phyloP scores from a whole-genome alignment of 2,888 invertebrate species.

The Pyrgus malvae region DNA sequence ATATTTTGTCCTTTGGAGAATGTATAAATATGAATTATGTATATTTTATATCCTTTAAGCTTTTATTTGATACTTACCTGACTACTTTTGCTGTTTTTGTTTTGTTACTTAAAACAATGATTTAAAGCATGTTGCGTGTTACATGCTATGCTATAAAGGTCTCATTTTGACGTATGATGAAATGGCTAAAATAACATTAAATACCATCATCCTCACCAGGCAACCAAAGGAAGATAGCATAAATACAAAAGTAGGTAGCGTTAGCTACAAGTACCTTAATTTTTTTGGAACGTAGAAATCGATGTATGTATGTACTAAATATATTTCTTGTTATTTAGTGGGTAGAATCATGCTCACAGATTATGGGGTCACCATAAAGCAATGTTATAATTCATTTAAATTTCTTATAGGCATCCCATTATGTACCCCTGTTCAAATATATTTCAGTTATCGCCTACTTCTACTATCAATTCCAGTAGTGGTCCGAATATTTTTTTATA shows the following conservation, averaged over 20 bases:
- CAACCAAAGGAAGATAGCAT: conserved; percentile 3
- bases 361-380: conserved; percentile 21
- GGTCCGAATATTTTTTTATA: conserved; percentile 1
- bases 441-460: conserved; percentile 17
- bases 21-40: conserved; percentile 25
- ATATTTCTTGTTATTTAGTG: conserved; percentile 29
- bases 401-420: neutral
- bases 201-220: conserved; percentile 17
- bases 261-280: conserved; percentile 15
- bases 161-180: conserved; percentile 17
- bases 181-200: conserved; percentile 26
- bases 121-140: conserved; percentile 68
- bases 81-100: conserved; percentile 30
- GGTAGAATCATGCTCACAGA: conserved; percentile 29
- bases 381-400: neutral
- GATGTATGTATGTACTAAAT: conserved; percentile 21
- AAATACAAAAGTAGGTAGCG: conserved; percentile 9
- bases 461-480: conserved; percentile 2
- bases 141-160: conserved; percentile 31
- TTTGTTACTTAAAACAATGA: conserved; percentile 56
- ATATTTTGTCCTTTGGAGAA: conserved; percentile 27
- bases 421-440: neutral
- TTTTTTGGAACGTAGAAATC: conserved; percentile 23
- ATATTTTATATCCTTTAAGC: conserved; percentile 9
- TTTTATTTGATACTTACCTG: conserved; percentile 15